Conservation (phyloP, 2,888 invertebrate genomes). For the Helobdella robusta region DNA sequence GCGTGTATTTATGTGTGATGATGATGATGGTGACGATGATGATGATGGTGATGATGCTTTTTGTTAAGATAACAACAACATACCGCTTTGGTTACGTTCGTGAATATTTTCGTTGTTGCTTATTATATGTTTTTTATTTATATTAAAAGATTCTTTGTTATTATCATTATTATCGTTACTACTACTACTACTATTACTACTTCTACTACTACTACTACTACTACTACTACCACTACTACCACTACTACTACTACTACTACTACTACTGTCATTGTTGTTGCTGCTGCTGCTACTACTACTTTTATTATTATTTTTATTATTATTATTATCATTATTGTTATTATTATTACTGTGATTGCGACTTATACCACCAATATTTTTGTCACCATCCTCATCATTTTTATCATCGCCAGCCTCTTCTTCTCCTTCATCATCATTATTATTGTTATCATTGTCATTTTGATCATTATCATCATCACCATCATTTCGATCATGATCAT, state of each 20-base stretch:
- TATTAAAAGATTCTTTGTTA: no score
- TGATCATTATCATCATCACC: background rate
- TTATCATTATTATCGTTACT: conserved; percentile 1
- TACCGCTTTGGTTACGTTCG: no score
- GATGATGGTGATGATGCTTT: no score
- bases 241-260: conserved; percentile 1
- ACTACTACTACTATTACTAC: conserved; percentile 1
- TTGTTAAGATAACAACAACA: no score
- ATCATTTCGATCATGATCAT: background rate
- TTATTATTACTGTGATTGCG: background rate
- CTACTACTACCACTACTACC: no score
- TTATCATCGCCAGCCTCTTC: background rate
- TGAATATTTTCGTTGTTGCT: no score
- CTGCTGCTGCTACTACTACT: conserved; percentile 1
- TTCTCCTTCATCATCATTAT: background rate
- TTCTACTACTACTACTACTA: background rate
- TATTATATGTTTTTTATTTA: no score
- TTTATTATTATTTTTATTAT: background rate
- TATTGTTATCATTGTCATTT: background rate
- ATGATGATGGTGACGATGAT: no score
- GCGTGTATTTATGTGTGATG: no score
- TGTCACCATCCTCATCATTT: background rate
- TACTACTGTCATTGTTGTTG: conserved; percentile 1
- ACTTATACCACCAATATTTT: background rate
- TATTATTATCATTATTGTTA: conserved; percentile 1